Evolutionary conservation across 92 coral and sea anemone species (phyloP), one percentile per base, ranked within the genome.

Genomic region (Meandrina meandrites): DNA sequence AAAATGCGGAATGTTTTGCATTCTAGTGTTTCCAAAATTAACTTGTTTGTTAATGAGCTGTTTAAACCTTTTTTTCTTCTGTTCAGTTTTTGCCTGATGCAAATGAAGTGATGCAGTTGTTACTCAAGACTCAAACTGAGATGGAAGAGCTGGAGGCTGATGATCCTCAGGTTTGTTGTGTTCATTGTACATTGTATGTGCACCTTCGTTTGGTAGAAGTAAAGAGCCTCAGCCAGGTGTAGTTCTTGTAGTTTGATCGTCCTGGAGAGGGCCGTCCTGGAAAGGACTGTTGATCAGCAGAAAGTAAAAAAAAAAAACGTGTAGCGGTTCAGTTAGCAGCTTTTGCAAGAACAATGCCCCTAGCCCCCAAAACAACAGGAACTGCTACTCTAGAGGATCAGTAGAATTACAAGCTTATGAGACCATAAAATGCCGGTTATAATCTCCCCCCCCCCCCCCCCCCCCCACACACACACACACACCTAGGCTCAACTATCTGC

Each of bases 141-240:
- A 97, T 97, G 95, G 98, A 94, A 73, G 94, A 95, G 40, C 78
- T 97, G 24, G 97, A 93, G 83, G 98, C 98, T 12, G 99, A 97
- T 82, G 99, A 97, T 67, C 99, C 99, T 11, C 99, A 97, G 94
- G 96, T 94, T 16, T 54, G 80, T 37, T 3, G 14, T 54, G 18
- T 34, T 30, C 31, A 79, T 5, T 79, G 50, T 35, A 17, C 77
- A 36, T 28, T 53, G 1, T 11, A 68, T 28, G 36, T 24, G 24
- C 14, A 66, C 72, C 72, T 66, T 66, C n/a, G 30, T n/a, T 24
- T 3, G 72, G 16, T 0, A 70, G 1, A 70, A 70, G n/a, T n/a
- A 8, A 22, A 57, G 64, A 57, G 27, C 24, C 0, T 57, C 2
- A 18, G 11, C 27, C 62, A 56, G 62, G 3, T 2, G 22, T 56